Conservation (phyloP, 2,113 vertebrate species). For the Ginglymostoma cirratum region DNA sequence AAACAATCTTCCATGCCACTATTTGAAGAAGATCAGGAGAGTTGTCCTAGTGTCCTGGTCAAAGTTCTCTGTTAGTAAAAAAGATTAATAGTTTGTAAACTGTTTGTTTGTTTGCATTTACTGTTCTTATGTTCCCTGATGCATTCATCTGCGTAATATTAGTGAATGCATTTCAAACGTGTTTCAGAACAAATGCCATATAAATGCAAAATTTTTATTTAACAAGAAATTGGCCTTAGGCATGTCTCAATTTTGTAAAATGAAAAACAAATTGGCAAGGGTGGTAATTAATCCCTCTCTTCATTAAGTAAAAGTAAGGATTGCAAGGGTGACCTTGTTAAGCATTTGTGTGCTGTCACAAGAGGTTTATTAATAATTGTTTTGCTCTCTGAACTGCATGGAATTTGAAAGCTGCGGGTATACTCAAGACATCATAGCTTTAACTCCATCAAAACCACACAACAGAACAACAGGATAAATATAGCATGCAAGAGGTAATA, state of each 20-base stretch:
- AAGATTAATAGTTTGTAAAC: background rate
- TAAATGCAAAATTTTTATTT: background rate
- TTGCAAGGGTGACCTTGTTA: slow-evolving; percentile 13
- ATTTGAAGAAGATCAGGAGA: background rate
- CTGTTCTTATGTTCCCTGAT: background rate
- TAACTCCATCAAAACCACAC: slow-evolving; percentile 17
- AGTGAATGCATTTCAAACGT: background rate
- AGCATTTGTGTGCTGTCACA: background rate
- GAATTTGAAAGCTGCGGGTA: background rate
- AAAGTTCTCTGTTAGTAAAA: background rate
- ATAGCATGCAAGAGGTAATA: background rate
- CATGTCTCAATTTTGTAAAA: background rate
- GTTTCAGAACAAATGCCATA: background rate
- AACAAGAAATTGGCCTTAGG: background rate
- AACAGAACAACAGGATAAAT: background rate
- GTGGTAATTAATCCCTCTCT: background rate
- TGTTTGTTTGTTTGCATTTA: background rate
- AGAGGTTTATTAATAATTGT: slow-evolving; percentile 14
- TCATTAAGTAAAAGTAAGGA: slow-evolving; percentile 6
- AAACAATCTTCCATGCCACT: background rate
- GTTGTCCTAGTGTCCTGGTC: background rate
- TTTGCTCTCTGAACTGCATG: slow-evolving; percentile 11
- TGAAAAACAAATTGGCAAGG: background rate
- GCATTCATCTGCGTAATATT: background rate
- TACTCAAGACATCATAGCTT: background rate